phyloP scores from a whole-genome alignment of 2,797 vertebrate species.

The Sparidentex hasta region DNA sequence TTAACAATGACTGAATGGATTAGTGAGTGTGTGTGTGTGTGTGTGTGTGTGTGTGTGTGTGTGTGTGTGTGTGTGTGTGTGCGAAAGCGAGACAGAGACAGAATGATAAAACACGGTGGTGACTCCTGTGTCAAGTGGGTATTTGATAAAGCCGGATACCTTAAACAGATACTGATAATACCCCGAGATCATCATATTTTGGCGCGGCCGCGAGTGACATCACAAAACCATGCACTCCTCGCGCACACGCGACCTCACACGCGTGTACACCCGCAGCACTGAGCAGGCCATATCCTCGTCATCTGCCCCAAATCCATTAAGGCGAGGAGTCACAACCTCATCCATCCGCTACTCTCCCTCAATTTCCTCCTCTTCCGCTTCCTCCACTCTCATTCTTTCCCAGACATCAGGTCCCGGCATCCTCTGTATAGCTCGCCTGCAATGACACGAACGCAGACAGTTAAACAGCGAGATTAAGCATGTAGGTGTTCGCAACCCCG shows the following conservation, averaged over 20 bases:
- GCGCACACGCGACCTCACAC: conserved; percentile 20
- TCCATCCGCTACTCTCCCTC: conserved; percentile 27
- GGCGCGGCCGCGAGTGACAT: conserved; percentile 50
- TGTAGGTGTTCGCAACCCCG: conserved; percentile 20
- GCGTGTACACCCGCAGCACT: not conserved
- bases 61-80: conserved; percentile 34
- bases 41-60: conserved; percentile 37
- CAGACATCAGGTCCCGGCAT: not conserved
- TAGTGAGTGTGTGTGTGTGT: conserved; percentile 48
- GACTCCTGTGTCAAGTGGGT: conserved; percentile 70
- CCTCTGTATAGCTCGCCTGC: conserved; percentile 6
- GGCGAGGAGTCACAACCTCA: conserved; percentile 40
- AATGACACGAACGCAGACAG: conserved; percentile 7
- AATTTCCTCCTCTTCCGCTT: conserved; percentile 19
- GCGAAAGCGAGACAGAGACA: conserved; percentile 40
- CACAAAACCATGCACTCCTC: conserved; percentile 41
- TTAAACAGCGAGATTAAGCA: not conserved
- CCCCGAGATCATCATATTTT: conserved; percentile 67
- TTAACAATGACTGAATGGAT: conserved; percentile 79
- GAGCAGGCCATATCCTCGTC: conserved; percentile 40
- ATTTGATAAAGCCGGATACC: conserved; percentile 74
- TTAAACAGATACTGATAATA: conserved; percentile 71
- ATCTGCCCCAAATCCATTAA: conserved; percentile 66
- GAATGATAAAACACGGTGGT: conserved; percentile 57
- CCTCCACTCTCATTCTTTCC: conserved; percentile 18